Percentiles rank a stretch among this genome's conserved stretches.
Conservation (phyloP, 2,888 invertebrate genomes). For the Clunio marinus region DNA sequence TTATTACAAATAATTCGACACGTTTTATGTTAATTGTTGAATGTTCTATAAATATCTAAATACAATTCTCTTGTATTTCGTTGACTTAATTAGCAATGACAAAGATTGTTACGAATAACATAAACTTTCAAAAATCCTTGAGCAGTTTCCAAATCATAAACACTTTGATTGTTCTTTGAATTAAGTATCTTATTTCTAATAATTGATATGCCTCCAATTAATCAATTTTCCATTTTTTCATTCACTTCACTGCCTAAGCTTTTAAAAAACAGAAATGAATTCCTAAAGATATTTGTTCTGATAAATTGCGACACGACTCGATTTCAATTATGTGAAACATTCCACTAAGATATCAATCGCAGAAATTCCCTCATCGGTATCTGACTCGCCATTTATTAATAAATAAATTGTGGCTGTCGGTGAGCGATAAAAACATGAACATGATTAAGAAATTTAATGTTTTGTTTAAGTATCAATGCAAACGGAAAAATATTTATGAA, state of each 20-base stretch:
- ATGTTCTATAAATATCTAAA: conserved; percentile 10
- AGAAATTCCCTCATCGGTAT: not conserved
- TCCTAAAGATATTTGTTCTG: not conserved
- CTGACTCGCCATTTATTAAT: not conserved
- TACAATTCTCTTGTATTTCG: not conserved
- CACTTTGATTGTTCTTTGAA: not conserved
- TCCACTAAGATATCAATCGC: conserved; percentile 9
- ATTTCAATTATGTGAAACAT: conserved; percentile 17
- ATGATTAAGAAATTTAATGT: conserved; percentile 28
- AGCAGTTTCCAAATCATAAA: conserved; percentile 10
- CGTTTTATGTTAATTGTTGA: conserved; percentile 29
- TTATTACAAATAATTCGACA: not conserved
- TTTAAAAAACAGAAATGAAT: not conserved
- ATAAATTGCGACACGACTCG: conserved; percentile 12
- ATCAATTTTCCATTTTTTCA: not conserved
- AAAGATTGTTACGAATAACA: not conserved
- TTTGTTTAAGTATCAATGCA: not conserved
- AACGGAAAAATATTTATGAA: not conserved
- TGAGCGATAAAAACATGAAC: conserved; percentile 10
- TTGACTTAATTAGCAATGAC: not conserved
- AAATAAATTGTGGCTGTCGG: conserved; percentile 2
- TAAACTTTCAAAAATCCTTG: conserved; percentile 33
- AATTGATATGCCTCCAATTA: conserved; percentile 8
- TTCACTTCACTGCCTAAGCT: not conserved
- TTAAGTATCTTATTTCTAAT: not conserved